Evolutionary conservation across 2,888 invertebrate species (phyloP), one percentile per base, ranked within the genome.

Genomic region (Ormia ochracea): DNA sequence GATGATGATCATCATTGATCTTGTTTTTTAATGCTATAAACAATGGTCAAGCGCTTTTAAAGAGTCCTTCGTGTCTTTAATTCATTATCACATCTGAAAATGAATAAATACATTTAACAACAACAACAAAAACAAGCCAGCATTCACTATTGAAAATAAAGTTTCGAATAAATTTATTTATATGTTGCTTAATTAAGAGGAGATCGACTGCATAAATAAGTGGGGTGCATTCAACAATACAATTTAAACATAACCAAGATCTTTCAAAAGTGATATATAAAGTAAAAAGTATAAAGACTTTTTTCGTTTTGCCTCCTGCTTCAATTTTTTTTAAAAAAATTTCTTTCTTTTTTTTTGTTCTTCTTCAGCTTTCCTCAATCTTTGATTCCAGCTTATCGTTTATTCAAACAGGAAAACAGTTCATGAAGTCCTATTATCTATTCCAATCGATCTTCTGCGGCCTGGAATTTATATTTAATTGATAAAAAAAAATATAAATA

Each of bases 371-470:
- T 81, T 86, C 87, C 86, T 87, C 86, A 87, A 85, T 86, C 85
- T 85, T 83, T 82, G 63, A 43, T 83, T 83, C 81, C 81, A 82
- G 83, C 87, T 87, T 87, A 87, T 88, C 87, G 85, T 82, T 17
- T 73, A 63, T 72, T 80, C 56, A 68, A 66, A 73, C 45, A 50
- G 23, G 41, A 69, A 69, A 85, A 86, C 84, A 87, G 88, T 86
- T 88, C 88, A 88, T 83, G 84, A 84, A 88, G 86, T 88, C 85
- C 83, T 84, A 83, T 85, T 88, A 87, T 88, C 88, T 85, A 85
- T 86, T 83, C 83, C 83, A 82, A 83, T 85, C 87, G 87, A 88
- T 88, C 87, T 82, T 63, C 76, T 65, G 61, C 61, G 14, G 4
- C 41, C 61, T 14, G 7, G 0, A 43, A 3, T 77, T 48, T 41